Percentiles rank a stretch among this genome's conserved stretches.
Evolutionary conservation across 1,140 invertebrate genomes (phyloP).

Genomic region (Euwallacea similis): DNA sequence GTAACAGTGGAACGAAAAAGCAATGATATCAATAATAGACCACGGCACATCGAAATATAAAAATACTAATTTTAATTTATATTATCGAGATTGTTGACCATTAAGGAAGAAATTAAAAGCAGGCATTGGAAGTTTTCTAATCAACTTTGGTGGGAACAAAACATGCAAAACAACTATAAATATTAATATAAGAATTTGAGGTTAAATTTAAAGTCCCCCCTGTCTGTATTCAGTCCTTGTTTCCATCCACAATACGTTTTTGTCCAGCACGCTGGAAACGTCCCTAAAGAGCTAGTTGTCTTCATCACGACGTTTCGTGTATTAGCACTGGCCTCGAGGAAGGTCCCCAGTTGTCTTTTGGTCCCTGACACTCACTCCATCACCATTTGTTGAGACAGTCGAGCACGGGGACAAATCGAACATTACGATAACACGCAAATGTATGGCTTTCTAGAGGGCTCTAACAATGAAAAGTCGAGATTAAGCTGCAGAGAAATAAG

Average conservation of each 20-base stretch:
- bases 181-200: too few relatives aligned
- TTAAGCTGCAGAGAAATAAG: too few relatives aligned
- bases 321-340: slow-evolving; percentile 44
- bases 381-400: slow-evolving; percentile 49
- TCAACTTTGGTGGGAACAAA: too few relatives aligned
- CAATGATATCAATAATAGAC: slow-evolving; percentile 17
- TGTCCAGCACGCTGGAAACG: slow-evolving; percentile 19
- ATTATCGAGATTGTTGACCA: not conserved
- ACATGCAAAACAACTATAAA: too few relatives aligned
- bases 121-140: too few relatives aligned
- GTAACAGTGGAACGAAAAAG: slow-evolving; percentile 25
- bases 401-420: slow-evolving; percentile 50
- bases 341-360: slow-evolving; percentile 31
- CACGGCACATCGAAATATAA: not conserved
- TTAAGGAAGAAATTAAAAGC: too few relatives aligned
- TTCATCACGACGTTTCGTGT: slow-evolving; percentile 53
- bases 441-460: not conserved
- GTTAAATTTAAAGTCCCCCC: too few relatives aligned
- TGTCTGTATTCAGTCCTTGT: slow-evolving; percentile 16
- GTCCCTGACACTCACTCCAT: slow-evolving; percentile 43
- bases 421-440: slow-evolving; percentile 45
- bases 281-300: slow-evolving; percentile 49
- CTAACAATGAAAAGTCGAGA: too few relatives aligned
- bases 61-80: slow-evolving; percentile 11
- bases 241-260: slow-evolving; percentile 19